Base-by-base conservation (phyloP, 2,888 invertebrate genomes). In the Esperia sulphurella region DNA sequence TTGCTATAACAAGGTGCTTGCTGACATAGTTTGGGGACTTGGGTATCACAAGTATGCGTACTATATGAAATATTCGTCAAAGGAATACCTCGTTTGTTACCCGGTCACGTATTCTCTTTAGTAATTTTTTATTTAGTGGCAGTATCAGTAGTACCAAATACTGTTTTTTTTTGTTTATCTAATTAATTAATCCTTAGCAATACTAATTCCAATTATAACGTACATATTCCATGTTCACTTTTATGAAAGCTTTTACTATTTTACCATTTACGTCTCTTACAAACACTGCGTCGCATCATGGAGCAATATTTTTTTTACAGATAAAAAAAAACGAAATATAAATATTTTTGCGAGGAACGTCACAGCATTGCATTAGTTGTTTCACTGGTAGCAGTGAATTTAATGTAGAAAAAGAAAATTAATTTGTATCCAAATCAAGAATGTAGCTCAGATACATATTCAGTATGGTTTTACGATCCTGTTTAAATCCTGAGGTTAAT, bases 61-160 rank as follows among this genome's bases (percentile, higher is more conserved):
- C 14, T 31, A 31, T 33, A 43, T 41, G 46, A 45, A 41, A 53
- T 50, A 43, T 47, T 40, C 47, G 43, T 12, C 75, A 80, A 77
- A 79, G 69, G 58, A 67, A 75, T 77, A 72, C 68, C 61, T 57
- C 14, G 54, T 41, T 63, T 21, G 54, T 41, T 64, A 63, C 49
- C 69, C 52, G 53, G 65, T 67, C 77, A 79, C 78, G 76, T 77
- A 59, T 56, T 52, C 50, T 54, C 55, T 58, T 64, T 71, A 68
- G 66, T 65, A 65, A 54, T 63, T 69, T 59, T 67, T 71, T 68
- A 71, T 75, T 75, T 73, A 39, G 28, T 33, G 42, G 28, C 14
- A 3, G 30, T 42, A 10, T 10, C 33, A 8, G 6, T n/a, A 41
- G 28, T 41, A 45, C 45, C 38, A 49, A 39, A 39, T 13, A 48